phyloP scores from a whole-genome alignment of 2,113 vertebrate species.

The Hypanus sabinus region DNA sequence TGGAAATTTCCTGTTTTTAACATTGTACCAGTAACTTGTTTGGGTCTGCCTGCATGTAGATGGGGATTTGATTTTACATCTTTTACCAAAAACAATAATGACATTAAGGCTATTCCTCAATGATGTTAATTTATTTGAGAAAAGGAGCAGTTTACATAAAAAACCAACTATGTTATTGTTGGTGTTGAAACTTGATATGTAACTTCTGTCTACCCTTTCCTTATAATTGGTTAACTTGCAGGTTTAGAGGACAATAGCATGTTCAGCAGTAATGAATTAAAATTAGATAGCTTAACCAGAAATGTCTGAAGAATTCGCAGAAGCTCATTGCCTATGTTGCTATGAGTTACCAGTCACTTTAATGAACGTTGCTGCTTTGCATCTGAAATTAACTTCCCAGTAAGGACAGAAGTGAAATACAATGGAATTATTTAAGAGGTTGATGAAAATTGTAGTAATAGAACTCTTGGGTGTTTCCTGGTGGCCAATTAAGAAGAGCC shows the following conservation, averaged over 20 bases:
- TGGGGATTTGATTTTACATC: too few relatives aligned
- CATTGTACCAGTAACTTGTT: too few relatives aligned
- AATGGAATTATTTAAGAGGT: not conserved
- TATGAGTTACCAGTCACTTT: not conserved
- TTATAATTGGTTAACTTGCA: not conserved
- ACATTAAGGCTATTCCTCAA: not conserved
- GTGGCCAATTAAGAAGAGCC: not conserved
- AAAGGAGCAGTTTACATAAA: not conserved
- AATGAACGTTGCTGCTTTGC: not conserved
- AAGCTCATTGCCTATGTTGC: not conserved
- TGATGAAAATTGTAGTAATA: not conserved
- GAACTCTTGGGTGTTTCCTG: not conserved
- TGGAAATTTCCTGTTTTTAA: too few relatives aligned
- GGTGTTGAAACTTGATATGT: not conserved
- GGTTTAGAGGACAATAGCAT: not conserved
- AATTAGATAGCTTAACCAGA: not conserved
- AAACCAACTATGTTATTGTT: not conserved
- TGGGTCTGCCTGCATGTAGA: too few relatives aligned
- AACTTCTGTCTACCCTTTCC: too few relatives aligned
- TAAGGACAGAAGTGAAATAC: not conserved
- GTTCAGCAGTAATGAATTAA: not conserved
- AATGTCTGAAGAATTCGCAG: not conserved
- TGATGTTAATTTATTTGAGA: not conserved
- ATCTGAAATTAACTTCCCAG: not conserved
- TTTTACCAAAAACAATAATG: too few relatives aligned